Percentiles rank a stretch among this genome's conserved stretches.
phyloP scores from a whole-genome alignment of 2,113 vertebrate genomes.

The Suncus etruscus region DNA sequence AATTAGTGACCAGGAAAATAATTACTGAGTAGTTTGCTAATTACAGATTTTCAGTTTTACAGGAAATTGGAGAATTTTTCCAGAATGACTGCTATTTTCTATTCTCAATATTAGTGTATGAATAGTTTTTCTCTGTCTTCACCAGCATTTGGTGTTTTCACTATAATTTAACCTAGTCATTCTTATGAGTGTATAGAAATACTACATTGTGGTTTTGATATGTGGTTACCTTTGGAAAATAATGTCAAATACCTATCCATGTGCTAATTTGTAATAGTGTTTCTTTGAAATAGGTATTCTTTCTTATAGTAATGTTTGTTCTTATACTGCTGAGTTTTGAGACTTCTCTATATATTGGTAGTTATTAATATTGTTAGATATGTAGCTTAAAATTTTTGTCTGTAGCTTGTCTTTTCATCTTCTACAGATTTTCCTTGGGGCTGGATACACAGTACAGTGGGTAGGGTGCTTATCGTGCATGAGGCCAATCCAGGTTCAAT shows the following conservation, averaged over 20 bases:
- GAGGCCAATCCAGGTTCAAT: no score
- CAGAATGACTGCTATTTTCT: constrained; percentile 28
- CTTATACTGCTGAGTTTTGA: no score
- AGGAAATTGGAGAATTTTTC: constrained; percentile 24
- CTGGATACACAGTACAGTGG: no score
- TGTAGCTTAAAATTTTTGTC: no score
- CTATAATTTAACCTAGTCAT: constrained; percentile 13
- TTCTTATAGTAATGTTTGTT: no score
- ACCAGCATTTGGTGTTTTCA: constrained; percentile 7
- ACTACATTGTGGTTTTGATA: neutral
- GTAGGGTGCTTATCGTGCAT: no score
- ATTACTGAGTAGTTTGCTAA: neutral
- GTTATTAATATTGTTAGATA: no score
- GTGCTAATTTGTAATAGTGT: neutral
- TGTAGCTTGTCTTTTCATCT: no score
- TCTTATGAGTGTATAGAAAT: constrained; percentile 20
- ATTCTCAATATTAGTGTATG: neutral
- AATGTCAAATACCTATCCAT: neutral
- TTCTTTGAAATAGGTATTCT: constrained; percentile 5
- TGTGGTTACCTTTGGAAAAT: constrained; percentile 12
- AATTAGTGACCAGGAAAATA: neutral
- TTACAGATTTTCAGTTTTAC: neutral
- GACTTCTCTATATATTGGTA: no score
- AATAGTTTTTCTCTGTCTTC: constrained; percentile 23
- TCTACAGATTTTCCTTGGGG: no score